A percentile compares a stretch with the other conserved stretches of the same genome.
Conservation (phyloP, 2,888 invertebrate genomes). For the Tridacna gigas region DNA sequence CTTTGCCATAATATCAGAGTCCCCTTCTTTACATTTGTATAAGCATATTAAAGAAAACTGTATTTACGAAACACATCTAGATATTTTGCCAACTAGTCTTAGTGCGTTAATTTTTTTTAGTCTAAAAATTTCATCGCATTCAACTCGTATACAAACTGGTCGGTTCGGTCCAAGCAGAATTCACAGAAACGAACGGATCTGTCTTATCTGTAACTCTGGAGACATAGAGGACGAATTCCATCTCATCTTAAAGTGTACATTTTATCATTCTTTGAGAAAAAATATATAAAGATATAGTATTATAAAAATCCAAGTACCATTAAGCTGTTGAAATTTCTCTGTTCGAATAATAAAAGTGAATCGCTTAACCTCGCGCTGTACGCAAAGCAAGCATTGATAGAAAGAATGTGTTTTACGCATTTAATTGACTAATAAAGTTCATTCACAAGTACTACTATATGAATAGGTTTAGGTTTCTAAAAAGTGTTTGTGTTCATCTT, state of each 20-base stretch:
- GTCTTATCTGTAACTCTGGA: background rate
- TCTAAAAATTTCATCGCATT: background rate
- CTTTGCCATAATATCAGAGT: background rate
- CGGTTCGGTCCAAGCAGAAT: background rate
- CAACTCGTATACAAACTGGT: background rate
- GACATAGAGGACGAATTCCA: slow-evolving; percentile 11
- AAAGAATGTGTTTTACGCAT: too few relatives aligned
- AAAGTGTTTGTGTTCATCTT: too few relatives aligned
- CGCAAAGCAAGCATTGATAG: too few relatives aligned
- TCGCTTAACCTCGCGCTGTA: too few relatives aligned
- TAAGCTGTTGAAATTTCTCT: background rate
- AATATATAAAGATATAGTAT: background rate
- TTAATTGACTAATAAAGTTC: too few relatives aligned
- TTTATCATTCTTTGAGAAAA: background rate
- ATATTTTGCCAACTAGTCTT: background rate
- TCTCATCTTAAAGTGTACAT: background rate
- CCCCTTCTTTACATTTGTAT: background rate
- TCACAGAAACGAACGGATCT: background rate
- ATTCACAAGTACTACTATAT: too few relatives aligned
- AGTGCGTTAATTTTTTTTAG: background rate
- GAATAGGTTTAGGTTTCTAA: too few relatives aligned
- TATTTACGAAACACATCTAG: background rate
- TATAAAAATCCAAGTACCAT: background rate
- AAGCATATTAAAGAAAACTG: background rate
- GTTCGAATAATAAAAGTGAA: background rate